A percentile compares a stretch with the other conserved stretches of the same genome.
Evolutionary conservation across 2,113 vertebrate genomes (phyloP).

Genomic region (Pelobates fuscus): DNA sequence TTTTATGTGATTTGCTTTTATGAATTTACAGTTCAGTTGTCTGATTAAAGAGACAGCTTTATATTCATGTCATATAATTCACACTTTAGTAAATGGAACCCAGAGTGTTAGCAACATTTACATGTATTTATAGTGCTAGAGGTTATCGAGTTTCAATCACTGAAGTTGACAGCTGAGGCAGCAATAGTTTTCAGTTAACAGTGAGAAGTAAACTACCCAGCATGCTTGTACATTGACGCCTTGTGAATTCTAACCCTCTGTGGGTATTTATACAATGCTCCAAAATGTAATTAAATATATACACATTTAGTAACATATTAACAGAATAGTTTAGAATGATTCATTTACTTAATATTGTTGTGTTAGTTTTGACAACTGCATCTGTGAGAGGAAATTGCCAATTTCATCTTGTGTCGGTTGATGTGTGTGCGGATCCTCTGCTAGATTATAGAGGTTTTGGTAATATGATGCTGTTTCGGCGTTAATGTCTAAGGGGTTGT

Average conservation of each 20-base stretch:
- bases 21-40: background rate
- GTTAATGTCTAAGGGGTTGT: no score
- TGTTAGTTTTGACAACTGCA: no score
- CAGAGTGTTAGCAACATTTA: background rate
- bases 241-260: background rate
- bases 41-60: background rate
- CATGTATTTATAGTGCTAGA: conserved; percentile 13
- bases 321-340: no score
- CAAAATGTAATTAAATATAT: no score
- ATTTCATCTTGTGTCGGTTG: no score
- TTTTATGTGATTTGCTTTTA: background rate
- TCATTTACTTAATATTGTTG: no score
- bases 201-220: background rate
- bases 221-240: background rate
- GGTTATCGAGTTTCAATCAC: conserved; percentile 26
- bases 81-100: background rate
- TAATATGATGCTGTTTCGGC: no score
- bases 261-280: background rate
- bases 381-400: no score
- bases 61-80: background rate
- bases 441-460: no score
- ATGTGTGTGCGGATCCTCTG: no score
- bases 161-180: conserved; percentile 10
- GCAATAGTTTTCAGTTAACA: conserved; percentile 11
- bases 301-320: no score